These are phyloP conservation scores for Oryzaephilus surinamensis DNA, from an alignment of 1,140 invertebrate species.

Conservation along the genomic window DNA sequence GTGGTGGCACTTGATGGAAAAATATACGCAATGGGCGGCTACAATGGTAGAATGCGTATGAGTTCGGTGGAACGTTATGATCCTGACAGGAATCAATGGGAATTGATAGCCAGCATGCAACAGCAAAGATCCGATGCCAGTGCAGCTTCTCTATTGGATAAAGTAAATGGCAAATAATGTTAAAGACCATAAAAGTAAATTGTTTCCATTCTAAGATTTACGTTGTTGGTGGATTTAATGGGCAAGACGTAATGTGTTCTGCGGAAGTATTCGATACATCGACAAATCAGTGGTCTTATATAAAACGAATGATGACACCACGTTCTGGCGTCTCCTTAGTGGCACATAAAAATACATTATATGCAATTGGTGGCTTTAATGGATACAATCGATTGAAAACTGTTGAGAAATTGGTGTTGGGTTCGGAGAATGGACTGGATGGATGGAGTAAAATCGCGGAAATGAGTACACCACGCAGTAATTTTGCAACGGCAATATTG, in stretches of 20 bases:
- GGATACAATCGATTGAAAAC: conserved; percentile 48
- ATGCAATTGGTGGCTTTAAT: conserved; percentile 61
- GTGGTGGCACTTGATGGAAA: conserved; percentile 56
- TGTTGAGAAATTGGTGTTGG: conserved; percentile 31
- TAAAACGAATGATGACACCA: conserved; percentile 57
- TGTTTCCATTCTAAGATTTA: conserved; percentile 41
- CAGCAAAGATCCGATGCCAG: conserved; percentile 70
- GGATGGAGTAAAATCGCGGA: conserved; percentile 48
- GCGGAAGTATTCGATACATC: conserved; percentile 52
- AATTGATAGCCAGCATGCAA: conserved; percentile 70
- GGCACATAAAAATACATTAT: conserved; percentile 47
- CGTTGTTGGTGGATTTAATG: conserved; percentile 68
- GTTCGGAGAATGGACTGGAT: conserved; percentile 4
- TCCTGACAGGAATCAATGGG: conserved; percentile 67
- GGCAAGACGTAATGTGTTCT: conserved; percentile 51
- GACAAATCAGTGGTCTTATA: conserved; percentile 60
- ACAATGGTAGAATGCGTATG: conserved; percentile 71
- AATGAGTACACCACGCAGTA: conserved; percentile 66
- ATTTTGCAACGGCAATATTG: conserved; percentile 59
- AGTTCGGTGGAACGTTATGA: conserved; percentile 63
- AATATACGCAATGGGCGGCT: conserved; percentile 81
- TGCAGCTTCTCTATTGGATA: conserved; percentile 48
- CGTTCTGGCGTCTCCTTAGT: conserved; percentile 62
- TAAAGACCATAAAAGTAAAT: neutral
- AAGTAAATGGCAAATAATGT: conserved; percentile 23